Evolutionary conservation across 2,888 invertebrate species (phyloP).

Genomic region (Limnephilus rhombicus): DNA sequence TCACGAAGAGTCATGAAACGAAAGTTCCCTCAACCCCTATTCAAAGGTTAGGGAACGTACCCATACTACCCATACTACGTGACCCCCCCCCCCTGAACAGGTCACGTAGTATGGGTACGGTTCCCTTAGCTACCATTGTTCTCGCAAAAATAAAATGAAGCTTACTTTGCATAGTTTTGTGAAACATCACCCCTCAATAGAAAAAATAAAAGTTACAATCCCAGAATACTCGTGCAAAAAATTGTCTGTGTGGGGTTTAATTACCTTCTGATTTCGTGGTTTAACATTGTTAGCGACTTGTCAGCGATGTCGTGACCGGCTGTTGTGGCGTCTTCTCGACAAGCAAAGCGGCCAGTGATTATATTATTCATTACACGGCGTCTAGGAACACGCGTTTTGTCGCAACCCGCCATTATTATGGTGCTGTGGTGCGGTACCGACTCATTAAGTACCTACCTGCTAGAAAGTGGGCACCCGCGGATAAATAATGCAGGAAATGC

Average conservation of each 20-base stretch:
- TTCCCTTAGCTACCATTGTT: not conserved
- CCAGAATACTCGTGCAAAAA: not conserved
- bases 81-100: no score
- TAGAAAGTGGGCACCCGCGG: not conserved
- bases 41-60: no score
- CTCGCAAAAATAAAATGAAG: not conserved
- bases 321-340: slow-evolving; percentile 25
- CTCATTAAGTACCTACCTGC: not conserved
- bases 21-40: not conserved
- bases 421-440: slow-evolving; percentile 26
- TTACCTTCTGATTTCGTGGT: not conserved
- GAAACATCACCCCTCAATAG: no score
- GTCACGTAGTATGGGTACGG: no score
- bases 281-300: not conserved
- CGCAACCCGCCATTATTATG: slow-evolving; percentile 60
- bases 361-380: slow-evolving; percentile 62
- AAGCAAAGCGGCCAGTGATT: slow-evolving; percentile 50
- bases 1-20: not conserved
- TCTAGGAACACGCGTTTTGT: slow-evolving; percentile 63
- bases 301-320: not conserved
- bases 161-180: no score
- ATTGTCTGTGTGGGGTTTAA: not conserved
- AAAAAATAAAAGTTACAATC: not conserved
- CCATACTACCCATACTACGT: no score
- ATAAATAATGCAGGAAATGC: not conserved